phyloP scores from a whole-genome alignment of 2,797 vertebrate genomes.

The Hypotaenidia okinawae region DNA sequence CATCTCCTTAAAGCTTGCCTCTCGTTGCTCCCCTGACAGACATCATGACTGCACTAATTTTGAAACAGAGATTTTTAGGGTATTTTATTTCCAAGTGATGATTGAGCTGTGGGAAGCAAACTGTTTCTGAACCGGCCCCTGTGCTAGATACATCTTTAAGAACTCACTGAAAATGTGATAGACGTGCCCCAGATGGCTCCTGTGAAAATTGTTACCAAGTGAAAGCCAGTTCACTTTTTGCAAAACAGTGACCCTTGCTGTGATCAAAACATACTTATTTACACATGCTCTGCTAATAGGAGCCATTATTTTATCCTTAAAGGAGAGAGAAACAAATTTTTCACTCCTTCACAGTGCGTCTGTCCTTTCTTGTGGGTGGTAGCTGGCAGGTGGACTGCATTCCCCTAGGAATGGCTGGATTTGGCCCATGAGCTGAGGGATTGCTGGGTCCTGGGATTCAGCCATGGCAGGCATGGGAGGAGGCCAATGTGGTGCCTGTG shows the following conservation, averaged over 20 bases:
- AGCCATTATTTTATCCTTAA: not conserved
- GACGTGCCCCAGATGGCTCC: not conserved
- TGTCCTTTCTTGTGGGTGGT: not conserved
- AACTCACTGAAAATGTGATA: not conserved
- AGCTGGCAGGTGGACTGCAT: not conserved
- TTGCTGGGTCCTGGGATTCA: not conserved
- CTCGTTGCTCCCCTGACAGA: not conserved
- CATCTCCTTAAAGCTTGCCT: not conserved
- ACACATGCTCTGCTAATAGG: not conserved
- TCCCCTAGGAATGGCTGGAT: not conserved
- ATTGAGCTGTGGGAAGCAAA: not conserved
- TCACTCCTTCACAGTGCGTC: not conserved
- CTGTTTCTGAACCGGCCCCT: not conserved
- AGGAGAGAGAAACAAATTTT: not conserved
- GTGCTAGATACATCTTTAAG: not conserved
- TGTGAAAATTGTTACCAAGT: not conserved
- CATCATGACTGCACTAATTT: not conserved
- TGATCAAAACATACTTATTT: not conserved
- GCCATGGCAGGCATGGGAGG: accelerated
- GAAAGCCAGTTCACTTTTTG: not conserved
- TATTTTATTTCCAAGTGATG: not conserved
- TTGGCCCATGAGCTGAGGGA: not conserved
- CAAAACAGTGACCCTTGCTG: not conserved
- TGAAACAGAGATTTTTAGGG: not conserved
- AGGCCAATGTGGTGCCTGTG: not conserved